A percentile compares a stretch with the other conserved stretches of the same genome.
Conservation (phyloP, 2,888 invertebrate genomes). For the Alloplasta piceator region DNA sequence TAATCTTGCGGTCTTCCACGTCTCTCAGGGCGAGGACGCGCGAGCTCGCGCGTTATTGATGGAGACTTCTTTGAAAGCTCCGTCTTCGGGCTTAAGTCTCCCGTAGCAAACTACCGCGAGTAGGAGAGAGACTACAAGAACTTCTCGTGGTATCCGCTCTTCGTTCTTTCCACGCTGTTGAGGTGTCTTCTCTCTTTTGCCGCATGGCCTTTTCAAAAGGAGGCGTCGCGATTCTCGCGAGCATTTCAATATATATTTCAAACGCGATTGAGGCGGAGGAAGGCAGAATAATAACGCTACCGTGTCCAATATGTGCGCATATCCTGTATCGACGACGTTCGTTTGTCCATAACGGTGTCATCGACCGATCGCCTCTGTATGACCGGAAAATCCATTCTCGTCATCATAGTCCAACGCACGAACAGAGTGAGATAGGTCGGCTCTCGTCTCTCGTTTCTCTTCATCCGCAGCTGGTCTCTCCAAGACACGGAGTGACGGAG, state of each 20-base stretch:
- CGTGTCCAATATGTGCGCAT: slow-evolving; percentile 25
- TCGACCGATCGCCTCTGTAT: slow-evolving; percentile 35
- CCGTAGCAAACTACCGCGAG: slow-evolving; percentile 59
- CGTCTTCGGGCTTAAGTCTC: slow-evolving; percentile 59
- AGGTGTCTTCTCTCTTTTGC: slow-evolving; percentile 37
- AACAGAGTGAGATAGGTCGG: slow-evolving; percentile 72
- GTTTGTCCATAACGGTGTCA: slow-evolving; percentile 42
- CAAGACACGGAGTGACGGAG: slow-evolving; percentile 68
- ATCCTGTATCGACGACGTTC: not conserved
- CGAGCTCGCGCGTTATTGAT: slow-evolving; percentile 83
- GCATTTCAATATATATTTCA: not conserved
- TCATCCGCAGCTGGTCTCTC: slow-evolving; percentile 78
- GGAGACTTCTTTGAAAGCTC: slow-evolving; percentile 81
- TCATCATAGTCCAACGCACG: slow-evolving; percentile 46
- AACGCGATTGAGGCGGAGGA: slow-evolving; percentile 6
- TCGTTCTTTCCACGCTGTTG: not conserved
- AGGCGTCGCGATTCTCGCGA: slow-evolving; percentile 40
- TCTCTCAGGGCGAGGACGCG: slow-evolving; percentile 82
- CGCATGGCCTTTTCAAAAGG: slow-evolving; percentile 54
- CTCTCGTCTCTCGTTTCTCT: slow-evolving; percentile 81
- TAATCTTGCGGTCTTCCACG: slow-evolving; percentile 83
- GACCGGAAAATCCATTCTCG: slow-evolving; percentile 44
- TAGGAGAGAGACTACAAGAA: slow-evolving; percentile 28
- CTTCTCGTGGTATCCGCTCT: not conserved
- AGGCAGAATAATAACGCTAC: slow-evolving; percentile 43